Evolutionary conservation across 2,113 vertebrate genomes (phyloP).

Genomic region (Takifugu bimaculatus): DNA sequence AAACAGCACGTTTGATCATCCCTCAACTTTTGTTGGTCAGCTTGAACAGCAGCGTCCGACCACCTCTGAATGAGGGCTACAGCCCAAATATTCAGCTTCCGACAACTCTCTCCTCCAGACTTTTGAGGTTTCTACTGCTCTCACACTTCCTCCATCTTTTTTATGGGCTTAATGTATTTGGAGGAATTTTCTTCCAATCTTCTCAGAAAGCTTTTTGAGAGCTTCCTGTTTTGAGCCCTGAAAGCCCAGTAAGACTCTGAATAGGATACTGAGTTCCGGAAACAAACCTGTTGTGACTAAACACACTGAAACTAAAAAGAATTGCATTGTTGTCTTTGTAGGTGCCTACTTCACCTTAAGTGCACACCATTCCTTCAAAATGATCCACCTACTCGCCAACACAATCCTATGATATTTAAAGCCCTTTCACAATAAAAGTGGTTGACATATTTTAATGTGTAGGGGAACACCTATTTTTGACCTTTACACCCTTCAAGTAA

Average conservation of each 20-base stretch:
- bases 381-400: too few relatives aligned
- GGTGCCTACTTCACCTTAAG: constrained; percentile 23
- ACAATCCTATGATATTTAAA: too few relatives aligned
- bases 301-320: constrained; percentile 29
- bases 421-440: too few relatives aligned
- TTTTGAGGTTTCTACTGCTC: constrained; percentile 5
- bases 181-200: not conserved
- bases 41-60: not conserved
- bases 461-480: too few relatives aligned
- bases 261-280: constrained; percentile 10
- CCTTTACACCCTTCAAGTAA: too few relatives aligned
- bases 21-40: not conserved
- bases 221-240: not conserved
- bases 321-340: constrained; percentile 18
- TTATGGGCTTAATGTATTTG: not conserved
- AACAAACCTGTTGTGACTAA: constrained; percentile 26
- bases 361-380: constrained; percentile 4
- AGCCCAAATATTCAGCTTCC: not conserved
- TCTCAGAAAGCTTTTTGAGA: constrained; percentile 20
- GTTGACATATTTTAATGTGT: too few relatives aligned
- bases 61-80: not conserved
- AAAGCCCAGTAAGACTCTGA: constrained; percentile 23
- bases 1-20: too few relatives aligned
- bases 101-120: not conserved
- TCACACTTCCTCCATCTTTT: constrained; percentile 15